A percentile compares a stretch with the other conserved stretches of the same genome.
phyloP scores from a whole-genome alignment of 2,888 invertebrate species.

The Drosophila conformis region DNA sequence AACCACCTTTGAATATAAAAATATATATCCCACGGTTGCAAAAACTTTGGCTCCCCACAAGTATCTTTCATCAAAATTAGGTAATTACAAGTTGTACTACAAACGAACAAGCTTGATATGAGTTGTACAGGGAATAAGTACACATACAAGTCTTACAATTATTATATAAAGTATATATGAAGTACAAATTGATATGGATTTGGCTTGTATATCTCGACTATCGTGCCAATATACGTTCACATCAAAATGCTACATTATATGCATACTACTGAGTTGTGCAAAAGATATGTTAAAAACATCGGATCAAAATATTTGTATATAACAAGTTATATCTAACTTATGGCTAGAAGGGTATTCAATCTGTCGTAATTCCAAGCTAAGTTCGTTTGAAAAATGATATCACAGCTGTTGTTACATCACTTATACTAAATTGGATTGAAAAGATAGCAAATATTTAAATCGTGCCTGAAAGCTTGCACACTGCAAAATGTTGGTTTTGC shows the following conservation, averaged over 20 bases:
- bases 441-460: neutral
- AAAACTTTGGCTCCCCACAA: fast-evolving
- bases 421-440: neutral
- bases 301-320: too few species aligned
- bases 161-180: neutral
- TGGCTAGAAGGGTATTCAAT: neutral
- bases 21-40: neutral
- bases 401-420: constrained; percentile 1
- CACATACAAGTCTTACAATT: neutral
- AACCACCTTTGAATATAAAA: neutral
- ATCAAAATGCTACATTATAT: neutral
- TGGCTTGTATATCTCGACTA: neutral
- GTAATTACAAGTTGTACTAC: neutral
- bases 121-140: too few species aligned
- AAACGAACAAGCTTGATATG: neutral
- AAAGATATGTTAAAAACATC: neutral
- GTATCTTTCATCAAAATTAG: neutral
- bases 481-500: neutral
- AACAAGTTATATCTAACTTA: too few species aligned
- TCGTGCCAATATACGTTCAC: neutral
- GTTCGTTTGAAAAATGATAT: constrained; percentile 39
- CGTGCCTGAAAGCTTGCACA: neutral
- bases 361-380: neutral
- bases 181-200: neutral
- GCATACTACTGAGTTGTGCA: neutral